Percentiles rank a stretch among this genome's conserved stretches.
These are phyloP conservation scores for Limanda limanda DNA, from an alignment of 2,113 vertebrate genomes.

Conservation along the genomic window DNA sequence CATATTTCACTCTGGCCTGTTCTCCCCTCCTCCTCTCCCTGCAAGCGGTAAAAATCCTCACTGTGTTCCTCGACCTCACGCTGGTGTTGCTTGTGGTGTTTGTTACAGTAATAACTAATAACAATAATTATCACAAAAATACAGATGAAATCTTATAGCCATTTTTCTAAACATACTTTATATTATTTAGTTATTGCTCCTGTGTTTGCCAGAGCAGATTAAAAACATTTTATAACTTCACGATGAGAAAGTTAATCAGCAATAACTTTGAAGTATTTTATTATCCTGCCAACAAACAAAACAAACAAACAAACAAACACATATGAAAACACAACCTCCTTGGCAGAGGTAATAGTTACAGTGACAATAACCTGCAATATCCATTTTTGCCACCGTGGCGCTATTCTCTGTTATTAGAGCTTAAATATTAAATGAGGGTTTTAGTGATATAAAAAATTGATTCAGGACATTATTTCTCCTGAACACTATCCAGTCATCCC, in stretches of 20 bases:
- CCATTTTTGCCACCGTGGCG: too few relatives aligned
- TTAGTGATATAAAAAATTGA: too few relatives aligned
- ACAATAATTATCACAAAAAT: not conserved
- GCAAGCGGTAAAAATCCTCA: conserved; percentile 71
- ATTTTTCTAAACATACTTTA: not conserved
- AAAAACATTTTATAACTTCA: not conserved
- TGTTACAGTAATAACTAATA: conserved; percentile 32
- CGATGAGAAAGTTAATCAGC: not conserved
- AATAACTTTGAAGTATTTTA: not conserved
- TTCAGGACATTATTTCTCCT: too few relatives aligned
- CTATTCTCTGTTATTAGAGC: too few relatives aligned
- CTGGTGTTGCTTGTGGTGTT: conserved; percentile 57
- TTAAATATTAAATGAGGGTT: too few relatives aligned
- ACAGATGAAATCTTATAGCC: not conserved
- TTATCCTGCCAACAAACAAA: too few relatives aligned
- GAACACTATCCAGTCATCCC: not conserved
- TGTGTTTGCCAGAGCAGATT: not conserved
- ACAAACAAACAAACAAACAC: too few relatives aligned
- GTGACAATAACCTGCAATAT: too few relatives aligned
- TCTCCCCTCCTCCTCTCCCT: conserved; percentile 73
- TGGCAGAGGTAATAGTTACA: too few relatives aligned
- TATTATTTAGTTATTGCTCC: not conserved
- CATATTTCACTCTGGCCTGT: conserved; percentile 68
- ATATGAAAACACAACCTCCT: too few relatives aligned
- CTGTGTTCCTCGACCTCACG: conserved; percentile 31